Base-by-base conservation (phyloP, 2,888 invertebrate genomes). In the Morpho achilles region DNA sequence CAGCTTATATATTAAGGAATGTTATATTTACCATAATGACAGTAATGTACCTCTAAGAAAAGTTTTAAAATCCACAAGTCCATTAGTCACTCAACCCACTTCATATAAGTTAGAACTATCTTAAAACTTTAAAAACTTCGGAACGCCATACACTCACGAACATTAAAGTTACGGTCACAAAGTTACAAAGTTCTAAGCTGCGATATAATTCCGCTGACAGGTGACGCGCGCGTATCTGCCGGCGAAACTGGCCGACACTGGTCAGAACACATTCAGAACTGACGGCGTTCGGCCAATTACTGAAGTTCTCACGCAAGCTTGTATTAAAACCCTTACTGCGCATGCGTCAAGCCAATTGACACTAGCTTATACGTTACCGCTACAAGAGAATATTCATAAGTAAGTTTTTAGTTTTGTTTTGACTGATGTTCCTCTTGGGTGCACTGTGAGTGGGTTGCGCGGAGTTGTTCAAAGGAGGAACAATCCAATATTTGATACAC, bases 341-440 rank as follows among this genome's bases (percentile, higher is more conserved):
- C 89, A 84, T 84, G 88, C 85, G 67, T 83, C 64, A 53, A 65
- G 60, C 67, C 73, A 76, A 87, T 85, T 87, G 83, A 81, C 85
- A 87, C 82, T 74, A 80, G 75, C 80, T 79, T 80, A 74, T 74
- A 74, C 63, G 61, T 61, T 72, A 72, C 71, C 67, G 69, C 67
- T 71, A 72, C 69, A 67, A 73, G 74, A 68, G 77, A 82, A 86
- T 84, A 84, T 84, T 84, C 80, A 82, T 82, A 87, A 87, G 84
- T 86, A 82, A 81, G 75, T 83, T 83, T 80, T 79, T 80, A 84
- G 80, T 85, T 84, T 84, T 80, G 78, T 81, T 82, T 80, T 77
- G 69, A 74, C 69, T 68, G 75, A 84, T 83, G 76, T 73, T 74
- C 59, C 81, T 76, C 68, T 50, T 56, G 72, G 69, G 72, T 64